Evolutionary conservation across 2,888 invertebrate species (phyloP).

Genomic region (Acleris literana): DNA sequence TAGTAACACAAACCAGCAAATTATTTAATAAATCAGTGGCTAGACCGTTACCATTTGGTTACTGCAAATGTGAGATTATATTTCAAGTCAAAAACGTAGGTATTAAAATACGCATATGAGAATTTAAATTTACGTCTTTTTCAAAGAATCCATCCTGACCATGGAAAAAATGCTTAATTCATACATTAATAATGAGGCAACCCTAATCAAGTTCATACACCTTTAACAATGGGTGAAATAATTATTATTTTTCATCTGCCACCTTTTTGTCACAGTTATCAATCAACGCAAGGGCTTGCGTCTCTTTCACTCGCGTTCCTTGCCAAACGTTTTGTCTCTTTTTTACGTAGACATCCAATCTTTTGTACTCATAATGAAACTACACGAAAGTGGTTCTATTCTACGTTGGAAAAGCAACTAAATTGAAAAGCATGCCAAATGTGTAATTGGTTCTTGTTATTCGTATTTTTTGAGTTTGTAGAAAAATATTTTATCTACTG

Average conservation of each 20-base stretch:
- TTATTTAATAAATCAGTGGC: too few relatives aligned
- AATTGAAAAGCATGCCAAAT: constrained; percentile 9
- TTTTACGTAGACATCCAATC: constrained; percentile 63
- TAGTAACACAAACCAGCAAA: too few relatives aligned
- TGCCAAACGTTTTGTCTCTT: constrained; percentile 53
- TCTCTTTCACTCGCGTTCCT: constrained; percentile 53
- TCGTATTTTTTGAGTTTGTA: background rate
- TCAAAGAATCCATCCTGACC: too few relatives aligned
- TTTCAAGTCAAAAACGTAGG: too few relatives aligned
- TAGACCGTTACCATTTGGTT: too few relatives aligned
- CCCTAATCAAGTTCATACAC: constrained; percentile 75
- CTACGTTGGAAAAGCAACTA: constrained; percentile 7
- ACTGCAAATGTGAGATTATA: too few relatives aligned
- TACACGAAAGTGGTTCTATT: constrained; percentile 16
- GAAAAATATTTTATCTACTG: too few relatives aligned
- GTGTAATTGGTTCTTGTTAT: background rate
- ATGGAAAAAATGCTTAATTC: background rate
- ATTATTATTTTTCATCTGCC: constrained; percentile 84
- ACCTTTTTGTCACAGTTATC: constrained; percentile 85
- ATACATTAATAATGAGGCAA: constrained; percentile 46
- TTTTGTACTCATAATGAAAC: constrained; percentile 56
- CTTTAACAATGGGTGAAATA: constrained; percentile 80
- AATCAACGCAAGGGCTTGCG: constrained; percentile 77
- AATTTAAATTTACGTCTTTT: too few relatives aligned
- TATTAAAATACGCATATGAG: too few relatives aligned